Evolutionary conservation across 2,113 vertebrate species (phyloP).

Genomic region (Phrynocephalus versicolor): DNA sequence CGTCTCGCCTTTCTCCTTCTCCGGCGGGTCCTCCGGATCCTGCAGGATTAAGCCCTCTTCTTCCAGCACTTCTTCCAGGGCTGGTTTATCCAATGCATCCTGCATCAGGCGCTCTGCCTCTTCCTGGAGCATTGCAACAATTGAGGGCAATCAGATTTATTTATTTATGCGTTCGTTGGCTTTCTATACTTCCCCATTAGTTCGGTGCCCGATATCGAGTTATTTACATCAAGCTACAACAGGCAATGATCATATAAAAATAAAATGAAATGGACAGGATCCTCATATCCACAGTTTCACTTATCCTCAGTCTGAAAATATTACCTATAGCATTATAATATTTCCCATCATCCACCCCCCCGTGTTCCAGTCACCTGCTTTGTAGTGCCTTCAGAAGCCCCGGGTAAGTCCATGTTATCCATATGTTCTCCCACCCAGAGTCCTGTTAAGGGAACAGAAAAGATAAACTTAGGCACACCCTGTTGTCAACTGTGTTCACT

Average conservation of each 20-base stretch:
- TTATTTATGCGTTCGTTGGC: no score
- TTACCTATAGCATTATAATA: no score
- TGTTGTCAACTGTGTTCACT: background rate
- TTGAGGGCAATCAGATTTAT: background rate
- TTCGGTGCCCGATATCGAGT: no score
- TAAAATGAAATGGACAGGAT: no score
- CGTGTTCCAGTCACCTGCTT: background rate
- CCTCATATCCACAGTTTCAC: no score
- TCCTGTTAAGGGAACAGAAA: background rate
- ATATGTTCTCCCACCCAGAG: background rate
- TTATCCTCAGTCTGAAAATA: no score
- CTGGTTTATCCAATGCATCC: background rate
- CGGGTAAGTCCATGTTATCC: background rate
- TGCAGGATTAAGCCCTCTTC: accelerated
- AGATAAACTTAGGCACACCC: background rate
- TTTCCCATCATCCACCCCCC: no score
- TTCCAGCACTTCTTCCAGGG: background rate
- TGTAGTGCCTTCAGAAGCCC: background rate
- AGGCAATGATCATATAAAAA: no score
- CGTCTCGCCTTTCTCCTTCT: accelerated
- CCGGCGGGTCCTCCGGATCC: no score
- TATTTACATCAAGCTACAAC: no score
- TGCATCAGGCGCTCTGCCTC: background rate
- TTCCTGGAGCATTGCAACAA: background rate
- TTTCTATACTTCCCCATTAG: no score